A percentile compares a stretch with the other conserved stretches of the same genome.
These are phyloP conservation scores for Numida meleagris DNA, from an alignment of 2,113 vertebrate genomes.

Conservation along the genomic window DNA sequence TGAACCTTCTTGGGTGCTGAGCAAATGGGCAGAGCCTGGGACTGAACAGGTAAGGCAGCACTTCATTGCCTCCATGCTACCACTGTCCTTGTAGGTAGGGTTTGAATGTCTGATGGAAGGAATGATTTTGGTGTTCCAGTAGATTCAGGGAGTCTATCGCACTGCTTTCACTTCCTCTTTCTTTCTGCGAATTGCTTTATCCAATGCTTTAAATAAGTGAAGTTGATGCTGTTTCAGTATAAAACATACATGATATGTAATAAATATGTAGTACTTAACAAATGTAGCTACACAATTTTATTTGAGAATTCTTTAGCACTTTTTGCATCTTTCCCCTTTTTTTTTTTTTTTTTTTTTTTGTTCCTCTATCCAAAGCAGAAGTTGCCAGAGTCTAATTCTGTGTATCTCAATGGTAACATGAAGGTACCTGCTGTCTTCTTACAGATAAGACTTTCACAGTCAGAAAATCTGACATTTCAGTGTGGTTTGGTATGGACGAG, in stretches of 20 bases:
- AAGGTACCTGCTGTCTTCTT: neutral
- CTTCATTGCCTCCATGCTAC: neutral
- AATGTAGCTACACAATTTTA: neutral
- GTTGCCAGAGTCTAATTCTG: too few species aligned
- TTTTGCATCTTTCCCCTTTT: neutral
- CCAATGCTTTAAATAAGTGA: neutral
- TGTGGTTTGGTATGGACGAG: neutral
- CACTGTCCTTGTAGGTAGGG: too few species aligned
- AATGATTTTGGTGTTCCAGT: neutral
- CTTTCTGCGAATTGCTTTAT: neutral
- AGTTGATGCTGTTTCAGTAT: neutral
- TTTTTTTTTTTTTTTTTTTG: neutral
- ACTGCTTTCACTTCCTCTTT: neutral
- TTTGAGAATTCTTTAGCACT: neutral
- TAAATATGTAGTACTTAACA: neutral
- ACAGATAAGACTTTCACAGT: too few species aligned
- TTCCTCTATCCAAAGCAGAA: neutral
- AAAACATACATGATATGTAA: neutral
- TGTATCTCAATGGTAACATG: neutral
- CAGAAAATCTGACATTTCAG: too few species aligned
- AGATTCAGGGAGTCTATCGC: neutral
- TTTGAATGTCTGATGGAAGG: neutral
- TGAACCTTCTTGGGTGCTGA: neutral
- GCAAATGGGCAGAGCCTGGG: neutral
- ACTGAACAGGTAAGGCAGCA: neutral